phyloP scores from a whole-genome alignment of 2,797 vertebrate genomes.

The Eupleurogrammus muticus region DNA sequence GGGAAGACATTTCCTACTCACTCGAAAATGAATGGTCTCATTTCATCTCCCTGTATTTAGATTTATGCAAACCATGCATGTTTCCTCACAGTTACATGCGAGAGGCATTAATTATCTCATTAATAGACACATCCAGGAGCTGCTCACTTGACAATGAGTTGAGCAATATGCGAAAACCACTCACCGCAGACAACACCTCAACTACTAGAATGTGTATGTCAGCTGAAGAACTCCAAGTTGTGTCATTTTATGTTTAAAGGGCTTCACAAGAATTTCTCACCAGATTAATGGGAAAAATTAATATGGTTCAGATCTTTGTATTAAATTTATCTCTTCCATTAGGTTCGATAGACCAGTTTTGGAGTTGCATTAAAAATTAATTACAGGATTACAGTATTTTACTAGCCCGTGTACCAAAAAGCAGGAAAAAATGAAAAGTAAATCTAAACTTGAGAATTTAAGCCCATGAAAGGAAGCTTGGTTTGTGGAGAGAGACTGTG shows the following conservation, averaged over 20 bases:
- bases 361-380: background rate
- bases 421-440: background rate
- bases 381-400: background rate
- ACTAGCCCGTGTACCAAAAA: background rate
- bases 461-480: slow-evolving; percentile 8
- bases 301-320: background rate
- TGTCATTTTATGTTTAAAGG: slow-evolving; percentile 9
- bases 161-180: slow-evolving; percentile 27
- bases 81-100: background rate
- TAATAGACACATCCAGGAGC: slow-evolving; percentile 38
- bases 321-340: background rate
- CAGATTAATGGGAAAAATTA: background rate
- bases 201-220: slow-evolving; percentile 10
- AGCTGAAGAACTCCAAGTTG: slow-evolving; percentile 46
- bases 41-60: background rate
- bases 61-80: background rate
- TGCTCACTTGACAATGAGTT: slow-evolving; percentile 28
- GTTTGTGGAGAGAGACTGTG: background rate
- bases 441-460: background rate
- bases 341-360: background rate
- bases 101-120: background rate
- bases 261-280: background rate
- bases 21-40: background rate
- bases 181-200: slow-evolving; percentile 5
- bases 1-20: background rate